phyloP scores from a whole-genome alignment of 2,888 invertebrate genomes.

The Deroplatys truncata region DNA sequence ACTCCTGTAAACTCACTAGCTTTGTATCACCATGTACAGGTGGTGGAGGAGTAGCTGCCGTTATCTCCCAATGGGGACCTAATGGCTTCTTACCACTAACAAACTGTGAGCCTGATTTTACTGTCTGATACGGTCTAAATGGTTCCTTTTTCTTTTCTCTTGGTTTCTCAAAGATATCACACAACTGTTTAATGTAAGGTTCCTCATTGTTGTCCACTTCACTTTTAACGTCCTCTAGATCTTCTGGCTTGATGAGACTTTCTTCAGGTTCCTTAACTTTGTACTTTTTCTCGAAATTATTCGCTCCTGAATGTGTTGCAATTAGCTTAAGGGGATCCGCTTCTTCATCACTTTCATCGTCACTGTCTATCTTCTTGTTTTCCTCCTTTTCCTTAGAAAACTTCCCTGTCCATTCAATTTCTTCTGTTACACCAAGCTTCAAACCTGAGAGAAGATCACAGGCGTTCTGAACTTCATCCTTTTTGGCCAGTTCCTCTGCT shows the following conservation, averaged over 20 bases:
- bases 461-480: slow-evolving; percentile 51
- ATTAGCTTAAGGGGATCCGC: slow-evolving; percentile 57
- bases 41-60: slow-evolving; percentile 59
- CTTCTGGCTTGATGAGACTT: slow-evolving; percentile 49
- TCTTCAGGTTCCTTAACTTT: slow-evolving; percentile 42
- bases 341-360: slow-evolving; percentile 47
- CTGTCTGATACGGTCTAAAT: slow-evolving; percentile 58
- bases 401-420: slow-evolving; percentile 54
- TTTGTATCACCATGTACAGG: slow-evolving; percentile 53
- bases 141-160: slow-evolving; percentile 39
- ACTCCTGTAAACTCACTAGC: slow-evolving; percentile 52
- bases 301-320: slow-evolving; percentile 46
- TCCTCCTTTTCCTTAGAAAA: not conserved
- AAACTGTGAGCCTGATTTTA: not conserved
- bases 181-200: slow-evolving; percentile 53
- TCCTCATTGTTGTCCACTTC: slow-evolving; percentile 17
- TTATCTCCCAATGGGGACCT: slow-evolving; percentile 54
- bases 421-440: slow-evolving; percentile 41
- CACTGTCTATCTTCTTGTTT: slow-evolving; percentile 43
- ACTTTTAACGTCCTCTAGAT: slow-evolving; percentile 39
- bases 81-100: not conserved
- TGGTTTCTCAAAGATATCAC: slow-evolving; percentile 47
- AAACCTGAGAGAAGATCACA: slow-evolving; percentile 51
- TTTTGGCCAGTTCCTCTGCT: slow-evolving; percentile 46
- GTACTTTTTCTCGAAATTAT: slow-evolving; percentile 15